Base-by-base conservation (phyloP, 2,888 invertebrate species). In the Taenaris catops region DNA sequence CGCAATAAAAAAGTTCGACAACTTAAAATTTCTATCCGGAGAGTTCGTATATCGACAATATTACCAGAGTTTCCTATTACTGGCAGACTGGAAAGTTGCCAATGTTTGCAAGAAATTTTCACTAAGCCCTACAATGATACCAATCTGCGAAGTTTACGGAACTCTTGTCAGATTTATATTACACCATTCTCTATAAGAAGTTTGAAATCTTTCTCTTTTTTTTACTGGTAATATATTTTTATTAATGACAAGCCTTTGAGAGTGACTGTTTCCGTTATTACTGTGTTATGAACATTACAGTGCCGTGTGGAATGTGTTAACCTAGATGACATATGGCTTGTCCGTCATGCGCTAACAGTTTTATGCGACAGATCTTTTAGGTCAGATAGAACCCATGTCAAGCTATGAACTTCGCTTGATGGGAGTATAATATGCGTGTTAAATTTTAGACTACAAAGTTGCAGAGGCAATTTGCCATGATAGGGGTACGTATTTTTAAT, bases 71-170 rank as follows among this genome's bases (percentile, higher is more conserved):
- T 25, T 29, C 36, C 29, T 29, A 25, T 36, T 29, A 37, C 34
- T 33, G 12, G 36, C 33, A 25, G 25, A 28, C 29, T 46, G 46
- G 46, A 43, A 27, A 26, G 18, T 21, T 33, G 46, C 43, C 46
- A 46, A 40, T 43, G 35, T 38, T 46, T 41, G 38, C 34, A 34
- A 41, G 43, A 43, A 43, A 36, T 41, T 39, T 29, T 25, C 19
- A 31, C 36, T 20, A 31, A 43, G 39, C 28, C 39, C 28, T 29
- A 36, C 36, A 43, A 34, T 36, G 43, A 43, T 39, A 39, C 28
- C 25, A 36, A 43, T 43, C 36, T 36, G 33, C 21, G 19, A 43
- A 39, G 33, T 43, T 43, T 26, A 25, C 18, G 36, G 23, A 39
- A 36, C 33, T 33, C 11, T 36, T 29, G 33, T 25, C 35, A 29